phyloP scores from a whole-genome alignment of 2,113 vertebrate genomes.

The Pachycephala philippinensis region DNA sequence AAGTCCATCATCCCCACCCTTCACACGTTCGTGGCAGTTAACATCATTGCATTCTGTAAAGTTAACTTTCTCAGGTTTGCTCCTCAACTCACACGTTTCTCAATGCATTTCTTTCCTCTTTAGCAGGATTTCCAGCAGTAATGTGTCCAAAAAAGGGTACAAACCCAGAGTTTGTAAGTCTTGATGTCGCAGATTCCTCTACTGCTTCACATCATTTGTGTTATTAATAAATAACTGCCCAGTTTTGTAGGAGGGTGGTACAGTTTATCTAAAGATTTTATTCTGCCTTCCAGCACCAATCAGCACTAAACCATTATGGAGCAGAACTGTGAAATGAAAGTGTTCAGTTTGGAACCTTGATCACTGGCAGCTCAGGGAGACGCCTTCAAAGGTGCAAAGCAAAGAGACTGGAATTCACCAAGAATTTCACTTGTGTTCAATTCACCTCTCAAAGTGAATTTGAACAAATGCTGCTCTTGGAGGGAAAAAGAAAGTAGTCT shows the following conservation, averaged over 20 bases:
- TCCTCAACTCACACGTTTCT: background rate
- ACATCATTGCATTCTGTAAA: background rate
- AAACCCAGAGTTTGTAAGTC: background rate
- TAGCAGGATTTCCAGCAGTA: background rate
- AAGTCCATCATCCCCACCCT: background rate
- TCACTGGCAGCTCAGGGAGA: background rate
- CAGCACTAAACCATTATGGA: background rate
- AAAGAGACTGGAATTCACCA: background rate
- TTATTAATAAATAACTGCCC: background rate
- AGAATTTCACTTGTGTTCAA: background rate
- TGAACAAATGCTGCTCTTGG: background rate
- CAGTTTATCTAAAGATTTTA: background rate
- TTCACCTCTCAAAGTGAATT: background rate
- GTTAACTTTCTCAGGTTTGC: background rate
- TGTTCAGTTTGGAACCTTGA: background rate
- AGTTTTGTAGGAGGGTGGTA: background rate
- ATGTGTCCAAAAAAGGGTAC: background rate
- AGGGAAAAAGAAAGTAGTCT: background rate
- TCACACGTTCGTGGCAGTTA: rapidly evolving
- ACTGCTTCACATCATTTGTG: background rate
- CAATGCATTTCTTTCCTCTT: background rate
- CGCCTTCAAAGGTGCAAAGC: background rate
- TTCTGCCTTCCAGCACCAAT: background rate
- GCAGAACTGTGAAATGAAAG: background rate
- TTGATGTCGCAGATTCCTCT: background rate